Evolutionary conservation across 37 sponge, comb jelly and placozoan species (phyloP), one percentile per base, ranked within the genome.

Genomic region (Halisarca cf. caerulea): DNA sequence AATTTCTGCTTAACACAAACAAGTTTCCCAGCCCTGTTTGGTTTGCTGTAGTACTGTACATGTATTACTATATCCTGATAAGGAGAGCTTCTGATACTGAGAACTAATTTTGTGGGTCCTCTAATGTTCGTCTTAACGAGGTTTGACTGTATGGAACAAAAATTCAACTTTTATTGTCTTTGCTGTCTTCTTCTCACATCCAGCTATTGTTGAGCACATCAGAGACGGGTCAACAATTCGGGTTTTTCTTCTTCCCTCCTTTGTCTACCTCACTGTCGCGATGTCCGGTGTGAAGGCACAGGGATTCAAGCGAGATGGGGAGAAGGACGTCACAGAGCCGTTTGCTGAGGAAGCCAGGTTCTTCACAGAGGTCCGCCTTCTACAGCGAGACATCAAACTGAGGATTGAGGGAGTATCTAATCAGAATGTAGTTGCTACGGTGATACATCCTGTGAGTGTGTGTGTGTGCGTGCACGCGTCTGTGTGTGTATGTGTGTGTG

Each of bases 231-330:
- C 89, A 18, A 93, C 98, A 0, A 34, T 98, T 54, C 55, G 91
- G 21, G 90, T 86, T 23, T 53, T 91, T 55, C 82, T 98, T 18
- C 23, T 95, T 8, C 96, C 98, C 6, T 85, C 88, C 34, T 91
- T 89, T 78, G 27, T 74, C 28, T 61, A 87, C 47, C 33, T 95
- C 53, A 95, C 94, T 18, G 82, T 95, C 51, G 89, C 91, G 86
- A 80, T 98, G 86, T 90, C 96, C 28, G 98, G 98, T 28, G 86
- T 98, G 79, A 93, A 95, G 95, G 85, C 85, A 59, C 96, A 94
- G 11, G 64, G 53, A 40, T 84, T 96, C 80, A 96, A 89, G 79
- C 37, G 92, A 28, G 94, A 93, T 3, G 90, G 86, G 0, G 86
- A 74, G 41, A 82, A 86, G 18, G 98, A 93, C 32, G 78, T 71